Evolutionary conservation across 2,888 invertebrate species (phyloP).

Genomic region (Thereva unica): DNA sequence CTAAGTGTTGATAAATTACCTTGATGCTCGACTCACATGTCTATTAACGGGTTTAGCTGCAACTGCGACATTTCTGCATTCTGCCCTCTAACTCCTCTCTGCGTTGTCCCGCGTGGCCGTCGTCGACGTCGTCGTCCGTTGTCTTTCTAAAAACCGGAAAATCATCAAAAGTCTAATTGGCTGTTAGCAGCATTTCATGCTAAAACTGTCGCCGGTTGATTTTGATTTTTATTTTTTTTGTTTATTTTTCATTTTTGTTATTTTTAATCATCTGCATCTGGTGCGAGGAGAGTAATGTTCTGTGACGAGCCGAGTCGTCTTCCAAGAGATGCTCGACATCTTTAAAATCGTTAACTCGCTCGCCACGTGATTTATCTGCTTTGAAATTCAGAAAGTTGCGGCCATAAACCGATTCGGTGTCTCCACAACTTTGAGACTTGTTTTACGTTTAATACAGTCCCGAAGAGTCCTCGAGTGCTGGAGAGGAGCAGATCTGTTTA

Average conservation of each 20-base stretch:
- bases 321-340: background rate
- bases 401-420: constrained; percentile 12
- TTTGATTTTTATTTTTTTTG: background rate
- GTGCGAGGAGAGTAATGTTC: constrained; percentile 28
- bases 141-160: background rate
- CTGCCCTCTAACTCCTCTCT: too few relatives aligned
- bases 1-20: too few relatives aligned
- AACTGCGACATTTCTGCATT: too few relatives aligned
- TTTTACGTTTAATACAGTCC: too few relatives aligned
- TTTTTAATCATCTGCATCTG: constrained; percentile 23
- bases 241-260: background rate
- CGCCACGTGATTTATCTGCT: constrained; percentile 18
- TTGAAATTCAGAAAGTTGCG: constrained; percentile 2
- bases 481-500: too few relatives aligned
- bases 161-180: constrained; percentile 27
- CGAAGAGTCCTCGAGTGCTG: too few relatives aligned
- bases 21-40: too few relatives aligned
- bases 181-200: constrained; percentile 18
- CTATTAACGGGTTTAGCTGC: too few relatives aligned
- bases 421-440: too few relatives aligned
- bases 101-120: too few relatives aligned
- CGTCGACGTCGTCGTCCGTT: too few relatives aligned
- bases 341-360: background rate
- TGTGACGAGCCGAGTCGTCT: constrained; percentile 18
- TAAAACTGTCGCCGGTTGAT: constrained; percentile 15